Evolutionary conservation across 2,888 invertebrate species (phyloP), one percentile per base, ranked within the genome.

Genomic region (Callosobruchus maculatus): DNA sequence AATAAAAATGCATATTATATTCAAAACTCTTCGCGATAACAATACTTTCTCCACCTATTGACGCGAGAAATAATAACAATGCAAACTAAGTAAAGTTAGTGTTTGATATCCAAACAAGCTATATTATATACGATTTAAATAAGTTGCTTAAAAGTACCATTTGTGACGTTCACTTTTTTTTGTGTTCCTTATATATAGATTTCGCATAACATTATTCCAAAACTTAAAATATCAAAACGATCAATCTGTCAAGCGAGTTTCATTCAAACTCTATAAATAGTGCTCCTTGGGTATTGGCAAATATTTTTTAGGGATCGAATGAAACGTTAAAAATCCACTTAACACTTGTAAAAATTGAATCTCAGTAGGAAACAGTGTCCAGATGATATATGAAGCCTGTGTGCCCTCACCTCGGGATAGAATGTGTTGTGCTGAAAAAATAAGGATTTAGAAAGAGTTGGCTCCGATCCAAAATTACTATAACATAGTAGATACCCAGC

Each of bases 401-500:
- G 49, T 49, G 49, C 49, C 26, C 49, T 49, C 49, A 49, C 49
- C 49, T 49, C 49, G 49, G 13, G 49, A 49, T 70, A 69, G 75
- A 74, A 75, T 76, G 71, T 72, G 75, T 70, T 74, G 77, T 76
- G 70, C 75, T 76, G 74, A 77, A 79, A 75, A 78, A 78, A 76
- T 76, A 76, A 75, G 77, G 74, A 79, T 79, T 77, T 76, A 78
- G 76, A 78, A 79, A 80, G 78, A 80, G 76, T 83, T 83, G 83
- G 83, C 82, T 76, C 73, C 74, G 75, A 78, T 81, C 82, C 82
- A 82, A 80, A 81, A 80, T 77, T 82, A 80, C 79, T 81, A 77
- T 81, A 78, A 80, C 49, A 49, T 49, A 49, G 73, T 76, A 74
- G 76, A 75, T 76, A 75, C 77, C 79, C 76, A 76, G 79, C 76